Evolutionary conservation across 2,888 invertebrate species (phyloP).

Genomic region (Sepioteuthis lessoniana): DNA sequence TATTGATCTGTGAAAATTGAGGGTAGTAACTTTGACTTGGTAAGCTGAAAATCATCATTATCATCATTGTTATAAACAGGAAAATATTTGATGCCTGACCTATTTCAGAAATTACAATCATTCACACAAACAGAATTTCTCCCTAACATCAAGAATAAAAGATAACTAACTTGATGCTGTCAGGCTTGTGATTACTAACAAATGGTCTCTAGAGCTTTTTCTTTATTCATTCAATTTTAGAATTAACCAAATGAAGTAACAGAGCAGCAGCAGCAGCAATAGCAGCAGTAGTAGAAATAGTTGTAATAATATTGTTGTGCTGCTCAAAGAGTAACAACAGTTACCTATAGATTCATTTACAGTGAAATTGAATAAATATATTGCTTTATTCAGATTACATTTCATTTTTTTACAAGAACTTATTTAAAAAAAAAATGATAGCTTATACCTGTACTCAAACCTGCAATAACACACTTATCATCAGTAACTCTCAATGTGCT

Average conservation of each 20-base stretch:
- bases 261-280: too few relatives aligned
- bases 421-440: too few relatives aligned
- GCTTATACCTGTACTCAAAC: too few relatives aligned
- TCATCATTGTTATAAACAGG: neutral
- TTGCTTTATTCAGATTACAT: neutral
- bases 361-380: neutral
- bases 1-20: slow-evolving; percentile 38
- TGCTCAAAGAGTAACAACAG: neutral
- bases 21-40: neutral
- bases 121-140: neutral
- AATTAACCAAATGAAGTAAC: neutral
- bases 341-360: neutral
- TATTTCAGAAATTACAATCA: slow-evolving; percentile 40
- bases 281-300: too few relatives aligned
- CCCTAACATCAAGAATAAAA: neutral
- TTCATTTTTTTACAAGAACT: neutral
- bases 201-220: neutral
- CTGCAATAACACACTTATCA: too few relatives aligned
- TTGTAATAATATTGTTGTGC: too few relatives aligned
- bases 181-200: neutral
- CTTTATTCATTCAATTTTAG: neutral
- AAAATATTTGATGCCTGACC: slow-evolving; percentile 36
- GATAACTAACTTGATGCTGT: neutral
- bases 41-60: neutral
- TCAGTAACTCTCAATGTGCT: too few relatives aligned